A percentile compares a stretch with the other conserved stretches of the same genome.
Conservation (phyloP, 92 coral and sea anemone species). For the Paramuricea clavata region DNA sequence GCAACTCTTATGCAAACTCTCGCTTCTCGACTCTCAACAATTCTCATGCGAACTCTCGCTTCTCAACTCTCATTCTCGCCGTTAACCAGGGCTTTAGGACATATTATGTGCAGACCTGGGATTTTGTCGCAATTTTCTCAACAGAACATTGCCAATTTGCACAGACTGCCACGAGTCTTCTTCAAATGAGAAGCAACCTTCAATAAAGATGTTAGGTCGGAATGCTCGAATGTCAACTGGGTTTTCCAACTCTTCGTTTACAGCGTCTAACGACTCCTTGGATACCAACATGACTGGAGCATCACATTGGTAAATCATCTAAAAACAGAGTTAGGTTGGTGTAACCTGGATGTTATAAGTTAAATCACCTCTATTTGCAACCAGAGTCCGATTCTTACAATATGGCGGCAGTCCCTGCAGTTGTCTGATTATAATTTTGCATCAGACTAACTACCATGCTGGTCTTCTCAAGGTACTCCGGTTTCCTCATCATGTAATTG, state of each 20-base stretch:
- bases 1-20: too few species aligned
- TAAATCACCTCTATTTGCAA: neutral
- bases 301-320: conserved; percentile 79
- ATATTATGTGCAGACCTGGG: conserved; percentile 67
- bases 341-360: neutral
- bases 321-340: neutral
- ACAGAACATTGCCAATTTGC: conserved; percentile 77
- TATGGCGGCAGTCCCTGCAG: too few species aligned
- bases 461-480: neutral
- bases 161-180: conserved; percentile 76
- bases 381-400: too few species aligned
- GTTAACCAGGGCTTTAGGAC: too few species aligned
- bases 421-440: too few species aligned
- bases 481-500: neutral
- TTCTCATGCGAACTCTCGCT: too few species aligned
- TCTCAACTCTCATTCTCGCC: too few species aligned
- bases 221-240: conserved; percentile 80
- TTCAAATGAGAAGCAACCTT: conserved; percentile 77
- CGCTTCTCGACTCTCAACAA: too few species aligned
- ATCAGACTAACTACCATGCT: too few species aligned
- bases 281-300: conserved; percentile 73
- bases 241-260: conserved; percentile 63
- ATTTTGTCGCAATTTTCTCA: conserved; percentile 72
- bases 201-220: conserved; percentile 79
- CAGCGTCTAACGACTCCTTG: conserved; percentile 73